These are phyloP conservation scores for Lydus trimaculatus DNA, from an alignment of 2,888 invertebrate species.

Conservation along the genomic window DNA sequence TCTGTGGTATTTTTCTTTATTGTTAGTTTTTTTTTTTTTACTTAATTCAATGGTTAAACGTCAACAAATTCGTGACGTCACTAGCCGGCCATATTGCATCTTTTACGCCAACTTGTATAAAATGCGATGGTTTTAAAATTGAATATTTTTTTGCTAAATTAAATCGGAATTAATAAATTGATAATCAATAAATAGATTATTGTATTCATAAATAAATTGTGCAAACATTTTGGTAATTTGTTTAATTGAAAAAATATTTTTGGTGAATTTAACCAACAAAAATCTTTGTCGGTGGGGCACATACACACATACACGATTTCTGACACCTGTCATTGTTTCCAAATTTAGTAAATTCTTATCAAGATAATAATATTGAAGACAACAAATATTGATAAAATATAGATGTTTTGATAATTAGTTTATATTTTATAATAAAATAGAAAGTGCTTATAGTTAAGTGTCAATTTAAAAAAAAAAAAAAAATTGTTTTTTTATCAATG, in stretches of 20 bases:
- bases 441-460: neutral
- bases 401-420: neutral
- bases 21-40: conserved; percentile 7
- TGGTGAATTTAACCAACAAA: neutral
- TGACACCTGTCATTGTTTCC: conserved; percentile 49
- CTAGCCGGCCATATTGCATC: conserved; percentile 53
- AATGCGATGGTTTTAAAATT: conserved; percentile 51
- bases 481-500: conserved; percentile 53
- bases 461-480: neutral
- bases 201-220: too few relatives aligned
- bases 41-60: conserved; percentile 17
- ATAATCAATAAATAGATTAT: neutral
- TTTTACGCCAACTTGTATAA: conserved; percentile 43
- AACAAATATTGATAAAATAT: too few relatives aligned
- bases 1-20: too few relatives aligned
- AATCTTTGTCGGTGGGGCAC: conserved; percentile 17
- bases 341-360: conserved; percentile 44
- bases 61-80: conserved; percentile 47
- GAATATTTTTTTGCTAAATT: conserved; percentile 44
- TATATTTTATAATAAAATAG: neutral
- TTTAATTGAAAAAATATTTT: neutral
- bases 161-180: conserved; percentile 25
- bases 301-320: too few relatives aligned
- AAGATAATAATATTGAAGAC: conserved; percentile 18
- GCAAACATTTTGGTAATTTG: neutral